phyloP scores from a whole-genome alignment of 2,888 invertebrate species.

The Dioctria linearis region DNA sequence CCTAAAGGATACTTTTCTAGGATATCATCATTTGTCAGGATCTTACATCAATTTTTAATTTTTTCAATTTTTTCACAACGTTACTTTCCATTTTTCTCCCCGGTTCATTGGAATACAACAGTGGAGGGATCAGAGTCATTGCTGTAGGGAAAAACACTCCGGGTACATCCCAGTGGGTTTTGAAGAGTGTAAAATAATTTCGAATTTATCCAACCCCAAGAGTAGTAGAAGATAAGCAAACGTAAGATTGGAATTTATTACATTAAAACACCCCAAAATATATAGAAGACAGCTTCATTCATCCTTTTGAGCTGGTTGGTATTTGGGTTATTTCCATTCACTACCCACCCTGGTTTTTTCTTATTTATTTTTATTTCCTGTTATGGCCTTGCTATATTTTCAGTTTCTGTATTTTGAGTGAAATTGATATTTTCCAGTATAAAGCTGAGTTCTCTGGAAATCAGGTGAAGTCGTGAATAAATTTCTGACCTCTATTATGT shows the following conservation, averaged over 20 bases:
- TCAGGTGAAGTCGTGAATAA: slow-evolving; percentile 42
- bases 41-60: slow-evolving; percentile 54
- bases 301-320: slow-evolving; percentile 44
- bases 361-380: slow-evolving; percentile 49
- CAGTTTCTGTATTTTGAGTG: background rate
- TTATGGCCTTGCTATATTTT: slow-evolving; percentile 13
- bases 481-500: slow-evolving; percentile 29
- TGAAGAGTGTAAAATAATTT: slow-evolving; percentile 57
- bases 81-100: slow-evolving; percentile 35
- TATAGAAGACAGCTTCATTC: slow-evolving; percentile 37
- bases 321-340: slow-evolving; percentile 6
- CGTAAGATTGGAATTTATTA: slow-evolving; percentile 56
- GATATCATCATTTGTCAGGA: slow-evolving; percentile 31
- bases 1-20: background rate
- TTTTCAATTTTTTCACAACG: slow-evolving; percentile 53
- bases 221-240: slow-evolving; percentile 28
- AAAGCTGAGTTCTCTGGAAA: background rate
- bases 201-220: slow-evolving; percentile 56
- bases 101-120: background rate
- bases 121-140: slow-evolving; percentile 30
- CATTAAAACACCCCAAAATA: slow-evolving; percentile 48
- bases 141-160: slow-evolving; percentile 30
- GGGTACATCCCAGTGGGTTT: slow-evolving; percentile 50
- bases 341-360: slow-evolving; percentile 2
- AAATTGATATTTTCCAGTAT: slow-evolving; percentile 30